Base-by-base conservation (phyloP, 2,888 invertebrate species). In the Elaeidobius kamerunicus region DNA sequence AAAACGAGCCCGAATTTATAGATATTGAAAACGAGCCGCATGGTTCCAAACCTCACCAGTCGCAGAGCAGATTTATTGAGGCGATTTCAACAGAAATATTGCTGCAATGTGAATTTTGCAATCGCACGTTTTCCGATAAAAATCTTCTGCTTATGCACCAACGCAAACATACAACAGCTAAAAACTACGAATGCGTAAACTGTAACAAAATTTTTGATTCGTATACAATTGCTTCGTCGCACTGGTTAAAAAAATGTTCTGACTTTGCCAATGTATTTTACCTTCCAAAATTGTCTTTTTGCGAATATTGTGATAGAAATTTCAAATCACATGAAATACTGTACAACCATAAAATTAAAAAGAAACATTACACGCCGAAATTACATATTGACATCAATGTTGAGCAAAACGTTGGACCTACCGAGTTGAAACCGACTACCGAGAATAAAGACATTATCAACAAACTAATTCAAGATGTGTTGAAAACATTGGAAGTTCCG, bases 41-140 rank as follows among this genome's bases (percentile, higher is more conserved):
- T 12, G 27, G 35, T 34, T 40, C 40, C 16, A 39, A 39, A 9
- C 12, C 32, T 7, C 39, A 32, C 34, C 45, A 40, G 15, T 28
- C 18, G 9, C 38, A 38, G 28, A 58, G 60, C 46, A 57, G 59
- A 34, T 62, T 65, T 41, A 65, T 70, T 3, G 69, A 71, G 49
- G 71, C 69, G 61, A 68, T 72, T 19, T 60, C 69, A n/a, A 73
- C 73, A 0, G 73, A 74, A 58, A 60, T 73, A 17, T 55, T 81
- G 3, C 67, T 79, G 20, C 81, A 82, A 62, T 82, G 82, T 56
- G 82, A 82, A 65, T 82, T 78, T 61, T 83, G 82, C 61, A 81
- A 81, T 60, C 75, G 76, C 34, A 73, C 78, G 0, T 83, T 79
- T 60, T 74, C 76, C 0, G 78, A 81, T 40, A 73, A 76, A 36